Evolutionary conservation across 2,113 vertebrate species (phyloP).

Genomic region (Ophiodon elongatus): DNA sequence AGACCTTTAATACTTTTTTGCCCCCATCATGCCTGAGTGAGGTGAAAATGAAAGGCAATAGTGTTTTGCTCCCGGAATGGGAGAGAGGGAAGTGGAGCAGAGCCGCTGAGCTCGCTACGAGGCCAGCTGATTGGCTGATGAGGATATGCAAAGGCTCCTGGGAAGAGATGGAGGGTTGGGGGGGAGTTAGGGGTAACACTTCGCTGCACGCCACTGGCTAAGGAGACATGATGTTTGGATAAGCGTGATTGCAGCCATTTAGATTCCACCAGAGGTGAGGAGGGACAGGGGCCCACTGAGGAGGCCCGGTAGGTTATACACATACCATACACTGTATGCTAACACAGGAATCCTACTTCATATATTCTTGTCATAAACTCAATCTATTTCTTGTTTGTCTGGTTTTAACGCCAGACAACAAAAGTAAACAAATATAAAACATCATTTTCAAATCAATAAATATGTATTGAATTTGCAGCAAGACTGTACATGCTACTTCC

Average conservation of each 20-base stretch:
- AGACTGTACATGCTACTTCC: background rate
- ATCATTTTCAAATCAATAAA: background rate
- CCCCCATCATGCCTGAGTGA: conserved; percentile 27
- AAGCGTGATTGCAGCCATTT: conserved; percentile 58
- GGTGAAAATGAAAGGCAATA: conserved; percentile 65
- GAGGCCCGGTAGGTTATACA: background rate
- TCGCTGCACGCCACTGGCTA: conserved; percentile 21
- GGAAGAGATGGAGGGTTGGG: conserved; percentile 38
- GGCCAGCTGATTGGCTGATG: conserved; percentile 43
- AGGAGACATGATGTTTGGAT: conserved; percentile 57
- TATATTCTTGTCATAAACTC: background rate
- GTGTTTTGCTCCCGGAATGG: conserved; percentile 41
- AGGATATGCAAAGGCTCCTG: conserved; percentile 23
- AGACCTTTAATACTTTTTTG: conserved; percentile 36
- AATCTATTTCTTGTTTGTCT: background rate
- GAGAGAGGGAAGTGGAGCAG: conserved; percentile 43
- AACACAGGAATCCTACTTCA: background rate
- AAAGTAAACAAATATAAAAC: background rate
- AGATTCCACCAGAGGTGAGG: conserved; percentile 24
- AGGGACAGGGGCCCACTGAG: background rate
- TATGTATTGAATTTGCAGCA: background rate
- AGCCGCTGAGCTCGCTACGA: conserved; percentile 14
- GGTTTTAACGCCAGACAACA: background rate
- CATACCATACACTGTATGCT: background rate
- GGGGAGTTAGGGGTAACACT: conserved; percentile 28